Evolutionary conservation across 2,113 vertebrate genomes (phyloP), one percentile per base, ranked within the genome.

Genomic region (Casuarius casuarius): DNA sequence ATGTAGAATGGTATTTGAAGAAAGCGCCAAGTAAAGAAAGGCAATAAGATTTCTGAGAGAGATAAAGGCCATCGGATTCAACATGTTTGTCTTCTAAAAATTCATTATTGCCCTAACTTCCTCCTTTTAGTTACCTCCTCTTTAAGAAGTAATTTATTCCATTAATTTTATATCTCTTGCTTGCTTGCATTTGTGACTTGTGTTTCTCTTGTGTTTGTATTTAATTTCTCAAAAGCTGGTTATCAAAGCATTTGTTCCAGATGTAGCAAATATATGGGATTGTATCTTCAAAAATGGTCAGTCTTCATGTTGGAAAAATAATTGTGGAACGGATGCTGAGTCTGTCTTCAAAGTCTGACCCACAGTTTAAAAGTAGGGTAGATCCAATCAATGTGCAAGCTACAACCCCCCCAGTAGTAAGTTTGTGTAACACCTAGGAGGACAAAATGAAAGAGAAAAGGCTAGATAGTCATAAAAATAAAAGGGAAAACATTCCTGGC

Each of bases 41-140:
- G 65, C 89, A 95, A 59, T n/a, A 72, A 87, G 91, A 95, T 95
- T 95, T 92, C 84, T 87, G 73, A 92, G 31, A 74, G 71, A 84
- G 86, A 92, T 92, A 95, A 93, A 95, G 58, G 29, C 58, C 77
- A 87, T 83, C 58, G 82, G 74, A 96, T 87, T 91, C 84, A 95
- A 92, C 66, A 71, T 51, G 66, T 84, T 70, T 89, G 81, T 54
- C 74, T 92, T 75, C 35, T 16, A 71, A 89, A 91, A 89, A 85
- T 38, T 66, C 13, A 40, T 29, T 62, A 70, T 28, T 89, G 74
- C 63, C 49, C 44, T 63, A 42, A 61, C 58, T 76, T 73, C 46
- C 23, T 71, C 26, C 59, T 76, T 91, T 87, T 59, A 83, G 20
- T 77, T 83, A 74, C 35, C 40, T 91, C 56, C 0, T 2, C 63